A percentile compares a stretch with the other conserved stretches of the same genome.
Conservation (phyloP, 2,113 vertebrate genomes). For the Tachysurus fulvidraco region DNA sequence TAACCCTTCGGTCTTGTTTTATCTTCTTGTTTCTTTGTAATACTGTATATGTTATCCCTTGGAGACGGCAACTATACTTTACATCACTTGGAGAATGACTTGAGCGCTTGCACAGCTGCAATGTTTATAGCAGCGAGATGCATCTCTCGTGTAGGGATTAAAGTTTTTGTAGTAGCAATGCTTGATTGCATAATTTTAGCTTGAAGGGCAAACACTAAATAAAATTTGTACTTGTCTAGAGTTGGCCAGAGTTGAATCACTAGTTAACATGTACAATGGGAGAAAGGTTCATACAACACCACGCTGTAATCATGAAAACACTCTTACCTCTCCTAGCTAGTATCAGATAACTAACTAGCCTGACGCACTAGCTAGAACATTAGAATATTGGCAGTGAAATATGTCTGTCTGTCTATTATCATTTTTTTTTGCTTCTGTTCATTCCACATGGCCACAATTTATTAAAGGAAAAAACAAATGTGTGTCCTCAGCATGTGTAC, state of each 20-base stretch:
- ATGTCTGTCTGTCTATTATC: background rate
- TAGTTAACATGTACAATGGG: no score
- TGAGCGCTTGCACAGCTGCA: background rate
- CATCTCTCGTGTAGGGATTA: background rate
- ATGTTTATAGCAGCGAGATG: background rate
- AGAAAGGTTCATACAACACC: background rate
- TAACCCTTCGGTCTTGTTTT: background rate
- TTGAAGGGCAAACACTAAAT: background rate
- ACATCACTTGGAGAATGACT: background rate
- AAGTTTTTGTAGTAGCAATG: background rate
- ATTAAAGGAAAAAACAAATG: background rate
- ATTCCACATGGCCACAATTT: background rate
- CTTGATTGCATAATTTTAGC: background rate
- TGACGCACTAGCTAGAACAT: background rate
- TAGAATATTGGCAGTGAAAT: background rate
- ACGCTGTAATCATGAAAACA: background rate
- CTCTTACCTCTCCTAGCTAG: background rate
- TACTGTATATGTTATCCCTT: background rate
- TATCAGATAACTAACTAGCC: background rate
- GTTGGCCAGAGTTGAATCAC: no score
- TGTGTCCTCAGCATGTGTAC: no score
- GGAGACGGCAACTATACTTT: no score
- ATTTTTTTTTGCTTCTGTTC: background rate
- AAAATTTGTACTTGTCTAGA: background rate
- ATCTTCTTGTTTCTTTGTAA: background rate